These are phyloP conservation scores for Cryptotermes secundus DNA, from an alignment of 1,140 invertebrate genomes.

Conservation along the genomic window DNA sequence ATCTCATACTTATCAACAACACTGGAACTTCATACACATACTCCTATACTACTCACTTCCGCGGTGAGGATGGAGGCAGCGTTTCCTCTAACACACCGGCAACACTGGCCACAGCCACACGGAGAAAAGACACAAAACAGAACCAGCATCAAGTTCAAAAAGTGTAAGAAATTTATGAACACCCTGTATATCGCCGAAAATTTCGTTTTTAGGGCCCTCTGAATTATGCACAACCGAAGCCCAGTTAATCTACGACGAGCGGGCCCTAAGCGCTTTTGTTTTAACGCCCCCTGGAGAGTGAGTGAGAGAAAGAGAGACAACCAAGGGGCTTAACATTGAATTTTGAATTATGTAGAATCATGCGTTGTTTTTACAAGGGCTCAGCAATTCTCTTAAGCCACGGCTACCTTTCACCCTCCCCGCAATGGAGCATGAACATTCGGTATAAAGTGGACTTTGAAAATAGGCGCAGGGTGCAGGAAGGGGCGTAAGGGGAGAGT, in stretches of 20 bases:
- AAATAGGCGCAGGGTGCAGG: not conserved
- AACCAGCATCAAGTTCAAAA: too few species aligned
- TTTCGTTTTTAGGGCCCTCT: constrained; percentile 16
- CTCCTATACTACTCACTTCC: too few species aligned
- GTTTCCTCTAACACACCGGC: too few species aligned
- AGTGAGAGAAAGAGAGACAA: not conserved
- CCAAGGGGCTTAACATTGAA: constrained; percentile 18
- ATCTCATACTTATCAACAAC: too few species aligned
- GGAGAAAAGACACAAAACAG: too few species aligned
- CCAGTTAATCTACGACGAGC: constrained; percentile 25
- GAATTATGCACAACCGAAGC: constrained; percentile 23
- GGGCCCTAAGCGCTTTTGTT: constrained; percentile 24
- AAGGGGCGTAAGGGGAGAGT: too few species aligned
- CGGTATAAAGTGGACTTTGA: constrained; percentile 18
- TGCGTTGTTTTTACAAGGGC: constrained; percentile 16
- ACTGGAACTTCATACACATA: too few species aligned
- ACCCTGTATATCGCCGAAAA: not conserved
- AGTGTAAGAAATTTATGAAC: not conserved
- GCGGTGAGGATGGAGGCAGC: too few species aligned
- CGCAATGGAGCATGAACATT: constrained; percentile 8
- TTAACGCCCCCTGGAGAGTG: constrained; percentile 11
- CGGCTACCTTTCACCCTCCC: not conserved
- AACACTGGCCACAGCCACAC: too few species aligned
- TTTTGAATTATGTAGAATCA: constrained; percentile 22
- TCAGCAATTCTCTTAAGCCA: constrained; percentile 16